Evolutionary conservation across 2,797 vertebrate species (phyloP).

Genomic region (Miopithecus talapoin): DNA sequence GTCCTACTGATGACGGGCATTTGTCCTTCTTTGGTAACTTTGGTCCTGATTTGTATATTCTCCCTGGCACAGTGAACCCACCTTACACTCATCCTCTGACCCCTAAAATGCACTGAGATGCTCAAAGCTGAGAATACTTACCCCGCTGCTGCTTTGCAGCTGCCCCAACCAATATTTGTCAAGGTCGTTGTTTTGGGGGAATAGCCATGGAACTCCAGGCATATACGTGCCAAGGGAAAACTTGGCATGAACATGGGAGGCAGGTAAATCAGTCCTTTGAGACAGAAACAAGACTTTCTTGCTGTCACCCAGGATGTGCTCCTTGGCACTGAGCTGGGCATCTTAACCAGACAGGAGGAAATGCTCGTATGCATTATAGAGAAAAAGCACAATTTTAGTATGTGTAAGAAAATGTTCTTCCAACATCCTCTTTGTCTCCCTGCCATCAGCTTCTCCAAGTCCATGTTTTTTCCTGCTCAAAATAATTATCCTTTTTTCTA

Average conservation of each 20-base stretch:
- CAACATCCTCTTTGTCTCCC: not conserved
- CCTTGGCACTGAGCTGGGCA: not conserved
- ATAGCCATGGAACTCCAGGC: not conserved
- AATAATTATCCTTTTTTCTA: not conserved
- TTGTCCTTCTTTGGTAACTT: conserved; percentile 40
- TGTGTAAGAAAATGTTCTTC: not conserved
- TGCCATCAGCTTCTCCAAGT: not conserved
- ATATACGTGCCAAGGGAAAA: rapidly evolving
- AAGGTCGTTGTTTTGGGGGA: not conserved
- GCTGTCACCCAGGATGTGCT: rapidly evolving
- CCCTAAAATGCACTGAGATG: not conserved
- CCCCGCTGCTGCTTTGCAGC: not conserved
- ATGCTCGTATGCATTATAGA: not conserved
- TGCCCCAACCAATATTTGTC: not conserved
- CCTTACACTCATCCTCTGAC: rapidly evolving
- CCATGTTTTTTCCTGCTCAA: not conserved
- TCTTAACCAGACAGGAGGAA: not conserved
- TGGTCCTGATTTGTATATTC: conserved; percentile 52
- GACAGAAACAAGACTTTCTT: not conserved
- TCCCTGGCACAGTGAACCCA: not conserved
- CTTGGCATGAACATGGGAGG: rapidly evolving
- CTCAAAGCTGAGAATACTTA: not conserved
- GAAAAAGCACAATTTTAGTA: not conserved
- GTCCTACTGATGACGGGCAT: not conserved
- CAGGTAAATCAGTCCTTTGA: not conserved